Conservation (phyloP, 2,888 invertebrate genomes). For the Selenia dentaria region DNA sequence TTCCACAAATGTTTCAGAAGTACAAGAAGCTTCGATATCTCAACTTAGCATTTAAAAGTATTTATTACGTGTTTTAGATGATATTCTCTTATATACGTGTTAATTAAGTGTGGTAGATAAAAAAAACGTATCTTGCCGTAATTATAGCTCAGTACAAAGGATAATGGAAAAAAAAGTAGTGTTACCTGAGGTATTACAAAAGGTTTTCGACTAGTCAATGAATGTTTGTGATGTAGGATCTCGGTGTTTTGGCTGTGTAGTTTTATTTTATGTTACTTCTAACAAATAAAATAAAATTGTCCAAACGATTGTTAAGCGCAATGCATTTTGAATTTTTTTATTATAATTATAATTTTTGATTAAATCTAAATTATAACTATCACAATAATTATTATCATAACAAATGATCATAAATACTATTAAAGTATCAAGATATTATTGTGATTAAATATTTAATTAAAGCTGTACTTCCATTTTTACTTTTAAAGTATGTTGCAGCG, state of each 20-base stretch:
- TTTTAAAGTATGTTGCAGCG: no score
- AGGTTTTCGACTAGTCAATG: conserved; percentile 54
- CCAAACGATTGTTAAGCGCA: not conserved
- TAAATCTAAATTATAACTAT: no score
- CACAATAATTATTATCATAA: no score
- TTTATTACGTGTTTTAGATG: conserved; percentile 50
- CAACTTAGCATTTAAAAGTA: conserved; percentile 23
- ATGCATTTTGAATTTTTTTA: conserved; percentile 15
- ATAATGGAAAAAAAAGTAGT: conserved; percentile 26
- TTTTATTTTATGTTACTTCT: conserved; percentile 45
- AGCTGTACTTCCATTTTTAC: no score
- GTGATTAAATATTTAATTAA: no score
- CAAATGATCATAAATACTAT: no score
- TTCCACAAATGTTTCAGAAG: conserved; percentile 10
- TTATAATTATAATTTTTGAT: not conserved
- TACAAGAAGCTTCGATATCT: conserved; percentile 3
- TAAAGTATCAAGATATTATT: no score
- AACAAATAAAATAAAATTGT: conserved; percentile 4
- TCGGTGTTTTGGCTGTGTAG: conserved; percentile 76
- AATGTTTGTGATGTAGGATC: conserved; percentile 52
- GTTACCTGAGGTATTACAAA: conserved; percentile 21
- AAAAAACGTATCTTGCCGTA: conserved; percentile 21
- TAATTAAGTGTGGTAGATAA: conserved; percentile 28
- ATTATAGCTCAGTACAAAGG: conserved; percentile 37
- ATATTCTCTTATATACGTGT: conserved; percentile 39